Base-by-base conservation (phyloP, 1,140 invertebrate genomes). In the Thaumatotibia leucotreta region DNA sequence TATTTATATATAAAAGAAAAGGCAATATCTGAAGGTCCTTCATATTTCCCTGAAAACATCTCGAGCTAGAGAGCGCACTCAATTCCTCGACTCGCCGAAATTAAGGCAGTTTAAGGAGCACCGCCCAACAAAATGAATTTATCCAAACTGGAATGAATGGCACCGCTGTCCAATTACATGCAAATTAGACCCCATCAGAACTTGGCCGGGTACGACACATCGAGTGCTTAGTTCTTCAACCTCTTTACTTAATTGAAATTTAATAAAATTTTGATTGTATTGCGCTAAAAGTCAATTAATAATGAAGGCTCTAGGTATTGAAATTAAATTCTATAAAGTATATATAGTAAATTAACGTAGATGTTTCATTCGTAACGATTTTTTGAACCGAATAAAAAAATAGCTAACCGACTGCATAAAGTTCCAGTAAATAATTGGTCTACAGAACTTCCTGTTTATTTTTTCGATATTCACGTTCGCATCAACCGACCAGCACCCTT, bases 151-250 rank as follows among this genome's bases (percentile, higher is more conserved):
- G 24, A 58, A 58, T 58, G 27, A 31, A 58, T 58, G 27, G 24
- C 71, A 70, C 69, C 69, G 61, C 66, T 23, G 45, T 63, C 68
- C 72, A 77, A 80, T 80, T 77, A 74, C 65, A 80, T 75, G 73
- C 75, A 80, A 77, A 80, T 80, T 70, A 66, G 52, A n/a, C 24
- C 11, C 27, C 52, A 58, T 58, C 52, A 58, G 11, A 58, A 58
- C 52, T 58, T 58, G 52, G 24, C 5, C 52, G 27, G 52, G n/a
- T 58, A 20, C 39, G 0, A 45, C 39, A 45, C n/a, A 45, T 20
- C 39, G 39, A 17, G 39, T n/a, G 39, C 39, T 17, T 45, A 45
- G 4, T 39, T 39, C 35, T 39, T 39, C 35, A 45, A 1, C 32
- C 1, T 45, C 39, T 45, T 39, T 5, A 20, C 39, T 45, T 45